A percentile compares a stretch with the other conserved stretches of the same genome.
Conservation (phyloP, 2,797 vertebrate species). For the Mormyrus proboscirostris region DNA sequence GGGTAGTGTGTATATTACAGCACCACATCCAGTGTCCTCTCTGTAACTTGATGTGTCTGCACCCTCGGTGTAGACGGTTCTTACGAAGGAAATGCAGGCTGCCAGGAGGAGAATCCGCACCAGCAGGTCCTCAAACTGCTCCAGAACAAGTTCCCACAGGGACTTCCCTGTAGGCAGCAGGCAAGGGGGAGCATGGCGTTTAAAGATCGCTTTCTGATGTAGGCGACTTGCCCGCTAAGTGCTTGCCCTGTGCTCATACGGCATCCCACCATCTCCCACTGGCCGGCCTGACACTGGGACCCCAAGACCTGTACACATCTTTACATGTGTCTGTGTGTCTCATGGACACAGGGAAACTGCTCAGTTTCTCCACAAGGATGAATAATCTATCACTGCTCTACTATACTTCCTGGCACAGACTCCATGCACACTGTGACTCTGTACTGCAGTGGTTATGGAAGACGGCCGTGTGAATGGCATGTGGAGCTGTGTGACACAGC, state of each 20-base stretch:
- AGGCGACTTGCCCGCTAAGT: not conserved
- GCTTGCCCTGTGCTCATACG: not conserved
- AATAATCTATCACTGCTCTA: not conserved
- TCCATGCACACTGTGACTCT: not conserved
- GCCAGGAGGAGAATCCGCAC: slow-evolving; percentile 68
- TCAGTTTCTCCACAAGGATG: not conserved
- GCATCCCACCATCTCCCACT: not conserved
- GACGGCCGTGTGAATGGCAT: not conserved
- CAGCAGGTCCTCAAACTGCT: slow-evolving; percentile 71
- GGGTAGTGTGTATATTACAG: not conserved
- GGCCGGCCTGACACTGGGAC: not conserved
- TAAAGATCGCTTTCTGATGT: not conserved
- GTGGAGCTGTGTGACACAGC: not conserved
- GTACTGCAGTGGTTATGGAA: not conserved
- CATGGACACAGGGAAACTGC: not conserved
- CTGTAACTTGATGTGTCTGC: not conserved
- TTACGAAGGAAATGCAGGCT: slow-evolving; percentile 73
- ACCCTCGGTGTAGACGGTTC: slow-evolving; percentile 20
- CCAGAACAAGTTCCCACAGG: slow-evolving; percentile 66
- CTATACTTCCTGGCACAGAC: not conserved
- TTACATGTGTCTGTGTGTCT: not conserved
- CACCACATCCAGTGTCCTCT: not conserved
- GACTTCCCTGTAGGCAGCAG: slow-evolving; percentile 58
- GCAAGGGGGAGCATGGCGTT: not conserved
- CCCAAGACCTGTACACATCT: not conserved